Conservation (phyloP, 35 echinoderm and acorn worm species). For the Apostichopus californicus region DNA sequence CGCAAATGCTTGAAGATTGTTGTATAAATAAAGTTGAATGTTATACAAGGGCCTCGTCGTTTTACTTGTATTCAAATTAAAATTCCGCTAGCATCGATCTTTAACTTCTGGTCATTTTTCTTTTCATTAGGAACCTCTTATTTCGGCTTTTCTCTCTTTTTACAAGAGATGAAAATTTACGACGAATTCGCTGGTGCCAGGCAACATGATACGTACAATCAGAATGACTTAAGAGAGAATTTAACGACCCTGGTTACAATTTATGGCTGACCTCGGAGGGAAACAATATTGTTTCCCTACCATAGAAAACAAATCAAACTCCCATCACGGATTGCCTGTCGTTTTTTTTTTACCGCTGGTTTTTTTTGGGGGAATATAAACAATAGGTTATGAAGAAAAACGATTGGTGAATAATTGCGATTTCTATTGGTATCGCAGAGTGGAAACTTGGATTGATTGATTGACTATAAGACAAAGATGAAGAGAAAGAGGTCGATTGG, state of each 20-base stretch:
- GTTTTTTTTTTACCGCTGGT: background rate
- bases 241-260: constrained; percentile 20
- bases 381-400: background rate
- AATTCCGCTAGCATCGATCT: background rate
- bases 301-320: constrained; percentile 18
- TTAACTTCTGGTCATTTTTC: background rate
- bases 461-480: background rate
- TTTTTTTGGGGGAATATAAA: background rate
- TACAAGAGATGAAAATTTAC: constrained; percentile 35
- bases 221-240: constrained; percentile 28
- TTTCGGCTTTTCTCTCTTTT: background rate
- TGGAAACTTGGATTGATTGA: background rate
- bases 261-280: constrained; percentile 27
- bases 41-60: background rate
- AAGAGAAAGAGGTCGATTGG: background rate
- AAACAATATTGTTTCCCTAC: constrained; percentile 15
- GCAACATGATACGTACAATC: constrained; percentile 39
- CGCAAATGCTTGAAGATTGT: too few relatives aligned
- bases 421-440: background rate
- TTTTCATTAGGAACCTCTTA: constrained; percentile 4
- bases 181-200: background rate
- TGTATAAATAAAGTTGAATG: background rate
- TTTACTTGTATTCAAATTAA: constrained; percentile 3
- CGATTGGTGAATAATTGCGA: constrained; percentile 3
- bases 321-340: background rate